Conservation (phyloP, 1,140 invertebrate species). For the Rhyacophila brunnea region DNA sequence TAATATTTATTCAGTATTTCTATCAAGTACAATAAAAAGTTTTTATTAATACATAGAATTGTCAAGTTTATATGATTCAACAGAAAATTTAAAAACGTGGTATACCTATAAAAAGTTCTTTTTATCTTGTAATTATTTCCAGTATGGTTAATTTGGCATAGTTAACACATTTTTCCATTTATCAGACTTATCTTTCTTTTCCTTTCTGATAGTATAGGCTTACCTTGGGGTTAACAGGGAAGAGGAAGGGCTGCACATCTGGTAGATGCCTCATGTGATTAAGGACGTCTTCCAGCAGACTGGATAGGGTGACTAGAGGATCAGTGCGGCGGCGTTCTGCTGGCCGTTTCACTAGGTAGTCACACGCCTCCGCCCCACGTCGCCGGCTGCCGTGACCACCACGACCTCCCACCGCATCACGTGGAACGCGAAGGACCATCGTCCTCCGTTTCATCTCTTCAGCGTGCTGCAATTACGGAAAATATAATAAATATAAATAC, state of each 20-base stretch:
- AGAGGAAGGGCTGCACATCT: slow-evolving; percentile 89
- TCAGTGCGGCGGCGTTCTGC: slow-evolving; percentile 94
- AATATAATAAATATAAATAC: no score
- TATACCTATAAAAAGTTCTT: no score
- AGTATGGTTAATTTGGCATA: no score
- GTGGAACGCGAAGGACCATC: slow-evolving; percentile 80
- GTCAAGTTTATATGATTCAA: no score
- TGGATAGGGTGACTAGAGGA: slow-evolving; percentile 92
- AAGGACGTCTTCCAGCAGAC: slow-evolving; percentile 88
- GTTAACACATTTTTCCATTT: no score
- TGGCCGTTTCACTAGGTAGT: slow-evolving; percentile 88
- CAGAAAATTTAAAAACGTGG: no score
- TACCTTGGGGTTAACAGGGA: slow-evolving; percentile 92
- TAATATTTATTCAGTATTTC: no score
- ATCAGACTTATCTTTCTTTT: no score
- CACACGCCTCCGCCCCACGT: slow-evolving; percentile 76
- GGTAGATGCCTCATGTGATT: slow-evolving; percentile 92
- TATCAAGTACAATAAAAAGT: no score
- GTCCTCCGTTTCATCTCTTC: slow-evolving; percentile 78
- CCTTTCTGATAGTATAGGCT: no score
- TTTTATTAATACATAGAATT: no score
- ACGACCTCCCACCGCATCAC: slow-evolving; percentile 66
- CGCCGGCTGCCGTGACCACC: slow-evolving; percentile 62
- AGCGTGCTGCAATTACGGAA: slow-evolving; percentile 59
- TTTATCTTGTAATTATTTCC: no score